Evolutionary conservation across 2,888 invertebrate genomes (phyloP), one percentile per base, ranked within the genome.

Genomic region (Phlogophora meticulosa): DNA sequence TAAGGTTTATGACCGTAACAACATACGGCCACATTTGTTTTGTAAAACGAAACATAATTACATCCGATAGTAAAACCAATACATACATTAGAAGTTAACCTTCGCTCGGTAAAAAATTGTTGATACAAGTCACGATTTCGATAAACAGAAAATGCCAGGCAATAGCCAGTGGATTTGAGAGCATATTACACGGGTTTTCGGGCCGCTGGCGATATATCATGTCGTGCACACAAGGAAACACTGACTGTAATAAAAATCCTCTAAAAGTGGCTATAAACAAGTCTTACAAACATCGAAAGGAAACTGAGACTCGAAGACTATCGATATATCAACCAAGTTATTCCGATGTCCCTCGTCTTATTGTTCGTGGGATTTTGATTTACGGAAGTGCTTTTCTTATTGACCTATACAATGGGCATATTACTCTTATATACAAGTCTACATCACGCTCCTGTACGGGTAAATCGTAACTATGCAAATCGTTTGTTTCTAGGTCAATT

Each of bases 71-170:
- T 72, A 70, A 77, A 78, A 72, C 79, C 64, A 81, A 86, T 85
- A 86, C 80, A 85, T 81, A 78, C 70, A 75, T 80, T 67, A 78
- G 32, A 72, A 46, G 53, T 46, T 42, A 67, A 72, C 66, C 53
- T 72, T 62, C 36, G 28, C 15, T 53, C 67, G 63, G 75, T 82
- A 80, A 81, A 82, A 82, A 75, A 82, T 90, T 88, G 85, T 83
- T 78, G 76, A 89, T 80, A 86, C 91, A 78, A 87, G 92, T 92
- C 93, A 94, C 94, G 93, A 89, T 87, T 90, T 88, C 90, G 90
- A 91, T 92, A 93, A 89, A 89, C 86, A 87, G 84, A 86, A 86
- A 90, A 90, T 87, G 84, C 88, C 87, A 84, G 81, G 79, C 85
- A 86, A 85, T 85, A 81, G 76, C 72, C 76, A 76, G 87, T 89